Percentiles rank a stretch among this genome's conserved stretches.
These are phyloP conservation scores for Seriola dumerili DNA, from an alignment of 2,113 vertebrate genomes.

Conservation along the genomic window DNA sequence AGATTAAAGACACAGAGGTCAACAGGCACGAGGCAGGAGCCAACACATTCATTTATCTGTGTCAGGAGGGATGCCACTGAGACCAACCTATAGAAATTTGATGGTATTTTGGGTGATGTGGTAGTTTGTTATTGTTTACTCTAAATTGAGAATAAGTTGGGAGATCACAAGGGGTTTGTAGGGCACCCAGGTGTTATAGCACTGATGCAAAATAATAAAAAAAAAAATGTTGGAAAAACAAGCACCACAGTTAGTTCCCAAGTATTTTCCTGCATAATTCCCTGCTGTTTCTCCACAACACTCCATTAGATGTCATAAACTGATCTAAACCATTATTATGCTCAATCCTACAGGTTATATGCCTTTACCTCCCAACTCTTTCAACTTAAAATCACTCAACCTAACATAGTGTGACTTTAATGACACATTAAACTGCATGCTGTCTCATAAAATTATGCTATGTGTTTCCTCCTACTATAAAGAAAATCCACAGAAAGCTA, in stretches of 20 bases:
- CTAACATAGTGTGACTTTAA: conserved; percentile 49
- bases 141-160: neutral
- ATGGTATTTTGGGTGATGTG: neutral
- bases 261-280: neutral
- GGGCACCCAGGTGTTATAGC: neutral
- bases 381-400: conserved; percentile 18
- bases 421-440: conserved; percentile 35
- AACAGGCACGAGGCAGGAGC: conserved; percentile 25
- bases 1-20: conserved; percentile 41
- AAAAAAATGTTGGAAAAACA: neutral
- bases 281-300: neutral
- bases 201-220: neutral
- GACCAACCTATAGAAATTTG: neutral
- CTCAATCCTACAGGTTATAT: neutral
- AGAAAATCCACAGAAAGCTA: conserved; percentile 28
- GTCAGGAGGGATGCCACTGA: conserved; percentile 32
- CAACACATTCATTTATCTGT: neutral
- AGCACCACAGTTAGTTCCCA: neutral
- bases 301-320: neutral
- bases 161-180: neutral
- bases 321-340: neutral
- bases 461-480: conserved; percentile 10
- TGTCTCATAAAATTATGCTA: conserved; percentile 40
- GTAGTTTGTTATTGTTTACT: neutral
- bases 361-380: neutral